These are phyloP conservation scores for Melieria crassipennis DNA, from an alignment of 2,888 invertebrate genomes.

Conservation along the genomic window DNA sequence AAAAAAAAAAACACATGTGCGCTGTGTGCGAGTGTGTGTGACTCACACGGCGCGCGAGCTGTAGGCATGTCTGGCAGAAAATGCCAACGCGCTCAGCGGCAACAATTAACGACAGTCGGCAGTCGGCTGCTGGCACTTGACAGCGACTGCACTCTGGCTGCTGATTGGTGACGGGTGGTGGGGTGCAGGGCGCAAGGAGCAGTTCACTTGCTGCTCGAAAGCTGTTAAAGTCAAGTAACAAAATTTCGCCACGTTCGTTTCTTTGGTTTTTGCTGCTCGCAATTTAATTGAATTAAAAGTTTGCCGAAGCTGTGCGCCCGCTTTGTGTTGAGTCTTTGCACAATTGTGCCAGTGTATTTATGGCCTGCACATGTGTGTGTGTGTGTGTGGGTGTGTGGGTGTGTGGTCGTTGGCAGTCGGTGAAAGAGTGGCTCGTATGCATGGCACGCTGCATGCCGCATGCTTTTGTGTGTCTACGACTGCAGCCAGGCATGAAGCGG, in stretches of 20 bases:
- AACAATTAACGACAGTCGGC: conserved; percentile 14
- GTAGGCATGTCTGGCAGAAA: too few relatives aligned
- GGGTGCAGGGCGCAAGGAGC: too few relatives aligned
- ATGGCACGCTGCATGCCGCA: too few relatives aligned
- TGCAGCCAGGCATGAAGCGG: too few relatives aligned
- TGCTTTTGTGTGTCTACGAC: too few relatives aligned
- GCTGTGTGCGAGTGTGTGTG: conserved; percentile 4
- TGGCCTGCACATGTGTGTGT: background rate
- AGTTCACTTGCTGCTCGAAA: too few relatives aligned
- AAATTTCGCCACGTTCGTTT: background rate
- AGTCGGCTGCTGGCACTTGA: background rate
- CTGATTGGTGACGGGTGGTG: too few relatives aligned
- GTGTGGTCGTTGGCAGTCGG: background rate
- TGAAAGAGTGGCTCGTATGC: background rate
- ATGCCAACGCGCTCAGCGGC: conserved; percentile 22
- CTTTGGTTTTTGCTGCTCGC: conserved; percentile 25
- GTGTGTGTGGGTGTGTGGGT: background rate
- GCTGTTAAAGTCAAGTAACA: conserved; percentile 3
- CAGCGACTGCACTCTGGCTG: too few relatives aligned
- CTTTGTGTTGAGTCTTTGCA: conserved; percentile 38
- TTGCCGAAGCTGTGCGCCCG: conserved; percentile 50
- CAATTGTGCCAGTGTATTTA: background rate
- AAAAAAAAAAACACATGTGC: too few relatives aligned
- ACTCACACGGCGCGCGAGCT: too few relatives aligned
- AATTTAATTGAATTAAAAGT: conserved; percentile 56